Percentiles rank a stretch among this genome's conserved stretches.
phyloP scores from a whole-genome alignment of 2,888 invertebrate species.

The Nineta flava region DNA sequence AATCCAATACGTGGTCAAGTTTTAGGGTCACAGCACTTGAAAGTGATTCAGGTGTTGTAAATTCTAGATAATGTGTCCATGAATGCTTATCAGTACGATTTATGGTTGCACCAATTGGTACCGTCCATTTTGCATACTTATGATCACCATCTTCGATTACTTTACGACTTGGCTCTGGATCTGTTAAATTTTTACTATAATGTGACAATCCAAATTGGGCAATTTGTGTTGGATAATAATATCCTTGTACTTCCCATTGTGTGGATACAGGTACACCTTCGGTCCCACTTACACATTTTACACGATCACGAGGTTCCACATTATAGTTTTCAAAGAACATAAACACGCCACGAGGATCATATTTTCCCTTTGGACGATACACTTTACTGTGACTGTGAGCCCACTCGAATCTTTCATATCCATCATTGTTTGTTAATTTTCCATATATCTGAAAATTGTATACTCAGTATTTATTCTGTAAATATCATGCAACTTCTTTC shows the following conservation, averaged over 20 bases:
- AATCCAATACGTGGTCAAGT: slow-evolving; percentile 51
- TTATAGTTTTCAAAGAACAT: slow-evolving; percentile 97
- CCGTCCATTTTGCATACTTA: slow-evolving; percentile 51
- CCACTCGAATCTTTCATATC: slow-evolving; percentile 80
- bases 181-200: slow-evolving; percentile 86
- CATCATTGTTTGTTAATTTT: slow-evolving; percentile 55
- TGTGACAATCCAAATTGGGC: slow-evolving; percentile 96
- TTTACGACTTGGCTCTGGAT: slow-evolving; percentile 59
- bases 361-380: slow-evolving; percentile 74
- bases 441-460: slow-evolving; percentile 54
- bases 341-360: slow-evolving; percentile 81
- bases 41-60: slow-evolving; percentile 52
- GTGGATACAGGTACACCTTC: slow-evolving; percentile 93
- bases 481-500: neutral
- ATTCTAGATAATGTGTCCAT: slow-evolving; percentile 50
- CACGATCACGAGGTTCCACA: slow-evolving; percentile 89
- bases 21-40: slow-evolving; percentile 52
- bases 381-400: slow-evolving; percentile 87
- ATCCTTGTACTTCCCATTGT: slow-evolving; percentile 91
- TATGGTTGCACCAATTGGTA: slow-evolving; percentile 51
- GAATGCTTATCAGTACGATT: slow-evolving; percentile 40
- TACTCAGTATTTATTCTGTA: neutral
- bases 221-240: slow-evolving; percentile 96
- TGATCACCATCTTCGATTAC: slow-evolving; percentile 62
- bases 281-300: slow-evolving; percentile 86